phyloP scores from a whole-genome alignment of 2,113 vertebrate species.

The Grallaria varia region DNA sequence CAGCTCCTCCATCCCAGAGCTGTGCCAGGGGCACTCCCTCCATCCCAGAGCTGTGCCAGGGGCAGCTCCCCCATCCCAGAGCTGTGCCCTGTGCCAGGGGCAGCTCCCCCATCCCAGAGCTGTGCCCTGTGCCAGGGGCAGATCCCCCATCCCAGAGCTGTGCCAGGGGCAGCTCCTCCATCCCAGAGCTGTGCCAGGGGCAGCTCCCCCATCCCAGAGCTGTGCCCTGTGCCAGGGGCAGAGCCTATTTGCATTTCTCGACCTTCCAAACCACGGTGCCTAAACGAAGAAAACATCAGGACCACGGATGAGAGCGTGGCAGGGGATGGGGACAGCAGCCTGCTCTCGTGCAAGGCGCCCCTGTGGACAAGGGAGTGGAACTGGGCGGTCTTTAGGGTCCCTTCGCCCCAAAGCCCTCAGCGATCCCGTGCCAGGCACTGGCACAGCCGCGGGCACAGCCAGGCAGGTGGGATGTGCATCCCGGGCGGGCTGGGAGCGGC shows the following conservation, averaged over 20 bases:
- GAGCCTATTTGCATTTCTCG: not conserved
- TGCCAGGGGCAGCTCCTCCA: too few relatives aligned
- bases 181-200: too few relatives aligned
- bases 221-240: rapidly evolving
- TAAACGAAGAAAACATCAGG: not conserved
- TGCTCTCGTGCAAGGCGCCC: not conserved
- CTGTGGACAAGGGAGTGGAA: not conserved
- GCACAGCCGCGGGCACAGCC: rapidly evolving
- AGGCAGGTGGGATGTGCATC: not conserved
- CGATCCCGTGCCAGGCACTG: not conserved
- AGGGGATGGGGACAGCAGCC: not conserved
- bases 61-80: too few relatives aligned
- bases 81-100: too few relatives aligned
- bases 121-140: not conserved
- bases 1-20: too few relatives aligned
- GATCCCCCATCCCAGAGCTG: not conserved
- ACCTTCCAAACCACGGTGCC: not conserved
- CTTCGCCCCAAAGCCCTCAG: not conserved
- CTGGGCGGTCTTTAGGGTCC: not conserved
- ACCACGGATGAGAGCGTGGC: not conserved
- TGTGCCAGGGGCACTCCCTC: not conserved
- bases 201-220: not conserved
- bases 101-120: not conserved
- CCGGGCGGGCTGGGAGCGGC: not conserved
- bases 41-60: too few relatives aligned